Evolutionary conservation across 2,888 invertebrate genomes (phyloP), one percentile per base, ranked within the genome.

Genomic region (Folsomia candida): DNA sequence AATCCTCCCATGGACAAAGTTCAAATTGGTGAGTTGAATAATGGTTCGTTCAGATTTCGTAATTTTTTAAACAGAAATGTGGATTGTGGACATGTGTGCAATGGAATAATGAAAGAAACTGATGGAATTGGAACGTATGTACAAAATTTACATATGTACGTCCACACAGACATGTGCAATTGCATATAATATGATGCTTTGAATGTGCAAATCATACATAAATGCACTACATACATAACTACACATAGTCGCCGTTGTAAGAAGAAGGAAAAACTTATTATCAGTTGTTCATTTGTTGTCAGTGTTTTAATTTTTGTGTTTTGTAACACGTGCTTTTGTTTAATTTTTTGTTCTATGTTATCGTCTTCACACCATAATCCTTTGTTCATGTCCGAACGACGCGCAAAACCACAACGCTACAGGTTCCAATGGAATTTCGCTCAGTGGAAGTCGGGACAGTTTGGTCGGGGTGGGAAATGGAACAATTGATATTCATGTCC

Each of bases 401-500:
- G 51, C n/a, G 28, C 51, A 20, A 22, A 60, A 25, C 27, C 57
- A 60, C 58, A 54, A 54, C 20, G 54, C 54, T 14, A 54, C 64
- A 70, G 70, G 75, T 57, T 51, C 69, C 24, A 75, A 73, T 69
- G 75, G 76, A 68, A 66, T 78, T 37, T 73, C 76, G n/a, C 62
- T 78, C 37, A 74, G 73, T 70, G 78, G 78, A 65, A 76, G 77
- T 69, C 72, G 72, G n/a, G 78, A 77, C 66, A 77, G 76, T 68
- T 68, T 77, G 60, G 74, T 70, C 47, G 74, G 80, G 37, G 67
- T 71, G 28, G 73, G 73, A 68, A 92, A 92, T 86, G 92, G 91
- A 83, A 93, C 92, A 87, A 92, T 91, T 86, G 91, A 91, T 87
- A 91, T 91, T 84, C 91, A 90, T 87, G 91, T 92, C 83, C 91